These are phyloP conservation scores for Idris sp. DNA, from an alignment of 1,140 invertebrate genomes.

Conservation along the genomic window DNA sequence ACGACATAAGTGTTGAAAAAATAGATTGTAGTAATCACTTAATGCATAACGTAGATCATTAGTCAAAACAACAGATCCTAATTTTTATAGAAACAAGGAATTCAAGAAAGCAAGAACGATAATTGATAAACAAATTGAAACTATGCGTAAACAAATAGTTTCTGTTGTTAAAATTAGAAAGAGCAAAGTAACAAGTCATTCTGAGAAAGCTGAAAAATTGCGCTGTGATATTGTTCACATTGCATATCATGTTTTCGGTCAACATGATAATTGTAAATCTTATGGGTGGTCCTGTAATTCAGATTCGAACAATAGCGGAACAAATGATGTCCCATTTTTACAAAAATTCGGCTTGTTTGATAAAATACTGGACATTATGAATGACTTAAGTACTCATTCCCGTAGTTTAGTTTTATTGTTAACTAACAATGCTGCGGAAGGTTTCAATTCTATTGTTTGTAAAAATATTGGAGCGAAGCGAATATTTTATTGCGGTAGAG, in stretches of 20 bases:
- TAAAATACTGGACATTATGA: no score
- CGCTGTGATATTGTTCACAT: conserved; percentile 27
- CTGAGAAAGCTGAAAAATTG: conserved; percentile 5
- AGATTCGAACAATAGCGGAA: no score
- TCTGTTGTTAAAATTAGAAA: background rate
- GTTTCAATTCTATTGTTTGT: no score
- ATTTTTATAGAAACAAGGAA: background rate
- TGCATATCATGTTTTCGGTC: conserved; percentile 24
- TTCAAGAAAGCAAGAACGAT: conserved; percentile 3
- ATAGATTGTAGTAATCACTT: conserved; percentile 36
- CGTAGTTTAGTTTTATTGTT: no score
- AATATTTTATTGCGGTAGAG: no score
- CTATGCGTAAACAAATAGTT: conserved; percentile 1
- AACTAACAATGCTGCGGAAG: no score
- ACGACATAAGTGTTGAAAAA: conserved; percentile 4
- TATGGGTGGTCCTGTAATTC: background rate
- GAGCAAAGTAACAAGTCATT: background rate
- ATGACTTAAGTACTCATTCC: no score
- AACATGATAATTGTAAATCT: background rate
- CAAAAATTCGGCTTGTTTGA: no score
- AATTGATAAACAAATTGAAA: conserved; percentile 13
- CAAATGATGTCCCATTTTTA: no score
- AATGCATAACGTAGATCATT: conserved; percentile 19
- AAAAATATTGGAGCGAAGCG: no score
- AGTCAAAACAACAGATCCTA: background rate